These are phyloP conservation scores for Mactromeris polynyma DNA, from an alignment of 2,888 invertebrate genomes.

Conservation along the genomic window DNA sequence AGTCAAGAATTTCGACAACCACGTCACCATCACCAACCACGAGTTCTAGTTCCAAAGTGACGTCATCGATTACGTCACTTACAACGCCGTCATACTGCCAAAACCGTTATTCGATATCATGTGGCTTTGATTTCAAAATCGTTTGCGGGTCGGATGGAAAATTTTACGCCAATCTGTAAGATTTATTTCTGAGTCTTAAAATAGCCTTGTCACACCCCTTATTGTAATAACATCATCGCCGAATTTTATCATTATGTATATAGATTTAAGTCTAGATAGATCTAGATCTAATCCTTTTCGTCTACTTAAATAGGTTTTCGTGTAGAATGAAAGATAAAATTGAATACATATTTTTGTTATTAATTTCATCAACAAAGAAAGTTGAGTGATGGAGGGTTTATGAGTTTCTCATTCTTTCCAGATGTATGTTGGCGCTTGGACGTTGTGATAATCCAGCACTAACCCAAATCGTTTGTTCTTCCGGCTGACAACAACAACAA, in stretches of 20 bases:
- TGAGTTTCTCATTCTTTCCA: not conserved
- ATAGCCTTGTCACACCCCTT: no score
- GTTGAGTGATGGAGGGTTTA: no score
- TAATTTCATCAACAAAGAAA: no score
- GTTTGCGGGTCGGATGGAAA: slow-evolving; percentile 27
- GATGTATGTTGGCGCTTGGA: slow-evolving; percentile 25
- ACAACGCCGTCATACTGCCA: slow-evolving; percentile 24
- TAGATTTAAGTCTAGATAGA: no score
- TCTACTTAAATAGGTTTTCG: no score
- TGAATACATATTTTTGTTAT: no score
- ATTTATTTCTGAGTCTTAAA: not conserved
- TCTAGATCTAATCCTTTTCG: no score
- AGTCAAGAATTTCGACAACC: not conserved
- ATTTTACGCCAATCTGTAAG: slow-evolving; percentile 22
- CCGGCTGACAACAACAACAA: not conserved
- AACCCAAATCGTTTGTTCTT: not conserved
- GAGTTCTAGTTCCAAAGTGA: not conserved
- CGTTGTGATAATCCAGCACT: slow-evolving; percentile 17
- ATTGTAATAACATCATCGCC: no score
- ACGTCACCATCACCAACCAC: not conserved
- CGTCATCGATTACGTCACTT: not conserved
- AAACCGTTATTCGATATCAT: slow-evolving; percentile 25
- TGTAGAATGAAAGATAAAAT: no score
- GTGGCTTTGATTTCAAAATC: slow-evolving; percentile 22
- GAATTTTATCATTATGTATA: no score